These are phyloP conservation scores for Micropoecilia bifurca DNA, from an alignment of 2,797 vertebrate species.

Conservation along the genomic window DNA sequence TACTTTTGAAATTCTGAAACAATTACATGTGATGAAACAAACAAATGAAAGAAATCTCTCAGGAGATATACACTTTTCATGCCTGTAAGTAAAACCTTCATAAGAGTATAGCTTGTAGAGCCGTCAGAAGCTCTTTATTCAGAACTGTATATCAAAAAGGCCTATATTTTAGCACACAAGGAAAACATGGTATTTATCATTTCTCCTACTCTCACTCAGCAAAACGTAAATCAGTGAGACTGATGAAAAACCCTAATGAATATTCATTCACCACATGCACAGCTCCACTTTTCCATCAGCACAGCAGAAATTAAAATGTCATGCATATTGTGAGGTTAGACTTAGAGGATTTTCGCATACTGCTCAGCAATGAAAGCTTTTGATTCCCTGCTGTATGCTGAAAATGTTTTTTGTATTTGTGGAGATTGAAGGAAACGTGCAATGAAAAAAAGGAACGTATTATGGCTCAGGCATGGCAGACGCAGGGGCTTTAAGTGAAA, in stretches of 20 bases:
- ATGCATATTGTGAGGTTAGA: slow-evolving; percentile 57
- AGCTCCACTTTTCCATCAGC: slow-evolving; percentile 55
- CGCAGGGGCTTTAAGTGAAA: slow-evolving; percentile 50
- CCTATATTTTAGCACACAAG: slow-evolving; percentile 45
- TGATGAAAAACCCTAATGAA: slow-evolving; percentile 56
- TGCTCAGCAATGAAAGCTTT: slow-evolving; percentile 37
- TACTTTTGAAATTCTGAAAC: not conserved
- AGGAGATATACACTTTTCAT: not conserved
- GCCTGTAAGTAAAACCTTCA: slow-evolving; percentile 1
- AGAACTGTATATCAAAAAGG: slow-evolving; percentile 22
- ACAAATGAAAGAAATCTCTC: not conserved
- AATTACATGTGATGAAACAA: not conserved
- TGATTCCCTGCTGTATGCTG: slow-evolving; percentile 31
- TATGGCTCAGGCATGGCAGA: slow-evolving; percentile 28
- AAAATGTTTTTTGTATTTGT: slow-evolving; percentile 30
- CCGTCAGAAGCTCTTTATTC: slow-evolving; percentile 27
- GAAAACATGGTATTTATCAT: slow-evolving; percentile 36
- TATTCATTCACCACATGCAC: slow-evolving; percentile 65
- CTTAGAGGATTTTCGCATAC: slow-evolving; percentile 52
- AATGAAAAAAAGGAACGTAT: slow-evolving; percentile 19
- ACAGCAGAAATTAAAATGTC: slow-evolving; percentile 48
- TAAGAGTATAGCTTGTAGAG: slow-evolving; percentile 2
- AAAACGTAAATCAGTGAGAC: slow-evolving; percentile 37
- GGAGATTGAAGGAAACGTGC: slow-evolving; percentile 26
- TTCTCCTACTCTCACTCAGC: slow-evolving; percentile 34